phyloP scores from a whole-genome alignment of 2,797 vertebrate species.

The Rousettus madagascariensis region DNA sequence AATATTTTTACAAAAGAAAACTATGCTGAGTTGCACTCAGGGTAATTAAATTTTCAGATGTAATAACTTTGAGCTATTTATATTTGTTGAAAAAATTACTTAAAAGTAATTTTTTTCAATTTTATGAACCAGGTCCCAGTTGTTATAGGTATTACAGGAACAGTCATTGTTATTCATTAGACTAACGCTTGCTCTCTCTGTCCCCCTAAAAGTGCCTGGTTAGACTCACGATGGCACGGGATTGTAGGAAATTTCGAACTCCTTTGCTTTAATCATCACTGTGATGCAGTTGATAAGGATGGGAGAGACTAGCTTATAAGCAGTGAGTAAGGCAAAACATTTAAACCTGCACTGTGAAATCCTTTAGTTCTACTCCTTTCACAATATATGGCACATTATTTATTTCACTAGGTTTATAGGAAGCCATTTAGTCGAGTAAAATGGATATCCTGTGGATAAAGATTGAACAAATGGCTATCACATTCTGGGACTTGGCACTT shows the following conservation, averaged over 20 bases:
- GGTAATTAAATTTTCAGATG: constrained; percentile 42
- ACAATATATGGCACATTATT: neutral
- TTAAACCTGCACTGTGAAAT: neutral
- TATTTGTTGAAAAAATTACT: neutral
- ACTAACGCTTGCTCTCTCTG: neutral
- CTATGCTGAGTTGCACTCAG: neutral
- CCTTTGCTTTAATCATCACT: neutral
- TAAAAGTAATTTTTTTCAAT: neutral
- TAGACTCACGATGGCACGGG: neutral
- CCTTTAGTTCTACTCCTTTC: neutral
- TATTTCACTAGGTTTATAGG: neutral
- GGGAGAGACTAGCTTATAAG: neutral
- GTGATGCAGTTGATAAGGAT: neutral
- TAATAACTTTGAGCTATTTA: neutral
- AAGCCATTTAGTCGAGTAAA: neutral
- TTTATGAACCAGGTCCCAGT: neutral
- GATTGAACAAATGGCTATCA: neutral
- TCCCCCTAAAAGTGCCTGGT: neutral
- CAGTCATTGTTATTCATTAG: neutral
- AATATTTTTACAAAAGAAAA: constrained; percentile 36
- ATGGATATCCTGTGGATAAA: neutral
- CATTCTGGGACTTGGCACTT: neutral
- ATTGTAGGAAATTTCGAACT: neutral
- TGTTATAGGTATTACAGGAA: neutral
- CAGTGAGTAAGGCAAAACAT: neutral